Evolutionary conservation across 2,113 vertebrate species (phyloP), one percentile per base, ranked within the genome.

Genomic region (Zonotrichia leucophrys): DNA sequence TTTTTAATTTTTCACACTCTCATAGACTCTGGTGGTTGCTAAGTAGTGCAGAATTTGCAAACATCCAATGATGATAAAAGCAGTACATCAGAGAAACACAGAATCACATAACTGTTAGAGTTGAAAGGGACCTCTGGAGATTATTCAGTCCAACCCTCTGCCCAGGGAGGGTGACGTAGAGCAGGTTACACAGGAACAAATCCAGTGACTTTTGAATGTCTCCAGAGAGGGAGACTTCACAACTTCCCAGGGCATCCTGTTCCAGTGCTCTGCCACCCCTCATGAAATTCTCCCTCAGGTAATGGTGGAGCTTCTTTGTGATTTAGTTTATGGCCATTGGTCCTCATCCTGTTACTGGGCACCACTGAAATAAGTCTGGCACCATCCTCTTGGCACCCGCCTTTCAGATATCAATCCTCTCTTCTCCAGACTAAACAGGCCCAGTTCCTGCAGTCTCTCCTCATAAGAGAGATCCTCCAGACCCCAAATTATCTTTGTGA

Each of bases 301-400:
- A 46, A 33, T 24, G 19, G 13, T 39, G 33, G 5, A 67, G 33
- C 23, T 44, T 28, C 23, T 7, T 33, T 33, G 27, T 56, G 21
- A 4, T 66, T 66, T 33, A 28, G 2, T 50, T 88, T 37, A 28
- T 23, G 25, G 5, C 7, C 11, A 50, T 4, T 58, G 31, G 3
- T 64, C 58, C 31, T 80, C 0, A 0, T 58, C 21, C 22, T 42
- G 17, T 49, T 3, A 1, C 42, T 64, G 31, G 25, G 18, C 22
- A 37, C 2, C 27, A 25, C 42, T 19, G 68, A 28, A 47, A 33
- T 72, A 12, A 64, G 7, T 25, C 42, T 50, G 27, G 11, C 22
- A 37, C 22, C 31, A 50, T 33, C 9, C 42, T 35, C 25, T 30
- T 56, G 35, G 25, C 25, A 49, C 13, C 3, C 1, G 6, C 27